phyloP scores from a whole-genome alignment of 1,140 invertebrate genomes.

The Euglossa dilemma region DNA sequence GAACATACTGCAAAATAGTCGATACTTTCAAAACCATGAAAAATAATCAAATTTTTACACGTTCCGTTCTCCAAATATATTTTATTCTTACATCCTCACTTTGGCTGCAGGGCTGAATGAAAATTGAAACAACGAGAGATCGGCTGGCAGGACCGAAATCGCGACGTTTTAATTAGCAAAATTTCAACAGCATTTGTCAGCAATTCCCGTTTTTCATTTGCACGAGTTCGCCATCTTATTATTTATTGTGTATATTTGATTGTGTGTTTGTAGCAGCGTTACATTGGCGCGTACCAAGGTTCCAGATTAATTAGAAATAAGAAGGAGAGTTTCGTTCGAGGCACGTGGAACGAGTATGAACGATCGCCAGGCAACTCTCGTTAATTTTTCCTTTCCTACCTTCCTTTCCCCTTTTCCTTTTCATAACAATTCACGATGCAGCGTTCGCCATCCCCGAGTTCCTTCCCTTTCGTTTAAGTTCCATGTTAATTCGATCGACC shows the following conservation, averaged over 20 bases:
- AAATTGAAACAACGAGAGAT: neutral
- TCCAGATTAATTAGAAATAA: constrained; percentile 22
- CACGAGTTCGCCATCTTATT: neutral
- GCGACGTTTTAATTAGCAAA: constrained; percentile 6
- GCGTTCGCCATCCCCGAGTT: neutral
- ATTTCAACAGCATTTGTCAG: neutral
- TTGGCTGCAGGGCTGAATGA: neutral
- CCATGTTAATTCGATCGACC: neutral
- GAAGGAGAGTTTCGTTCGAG: constrained; percentile 20
- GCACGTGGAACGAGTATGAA: constrained; percentile 1
- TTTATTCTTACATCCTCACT: no score
- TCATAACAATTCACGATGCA: neutral
- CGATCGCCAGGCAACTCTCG: neutral
- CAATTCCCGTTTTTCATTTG: neutral
- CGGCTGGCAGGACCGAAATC: neutral
- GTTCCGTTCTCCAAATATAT: neutral
- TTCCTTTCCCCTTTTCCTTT: neutral
- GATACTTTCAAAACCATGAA: neutral
- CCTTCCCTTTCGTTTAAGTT: neutral
- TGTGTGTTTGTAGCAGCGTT: neutral
- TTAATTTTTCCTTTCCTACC: neutral
- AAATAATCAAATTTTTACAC: neutral
- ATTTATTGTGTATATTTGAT: no score
- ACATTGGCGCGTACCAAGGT: neutral
- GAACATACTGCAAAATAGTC: no score